Percentiles rank a stretch among this genome's conserved stretches.
phyloP scores from a whole-genome alignment of 2,797 vertebrate species.

The Otolemur crassicaudatus region DNA sequence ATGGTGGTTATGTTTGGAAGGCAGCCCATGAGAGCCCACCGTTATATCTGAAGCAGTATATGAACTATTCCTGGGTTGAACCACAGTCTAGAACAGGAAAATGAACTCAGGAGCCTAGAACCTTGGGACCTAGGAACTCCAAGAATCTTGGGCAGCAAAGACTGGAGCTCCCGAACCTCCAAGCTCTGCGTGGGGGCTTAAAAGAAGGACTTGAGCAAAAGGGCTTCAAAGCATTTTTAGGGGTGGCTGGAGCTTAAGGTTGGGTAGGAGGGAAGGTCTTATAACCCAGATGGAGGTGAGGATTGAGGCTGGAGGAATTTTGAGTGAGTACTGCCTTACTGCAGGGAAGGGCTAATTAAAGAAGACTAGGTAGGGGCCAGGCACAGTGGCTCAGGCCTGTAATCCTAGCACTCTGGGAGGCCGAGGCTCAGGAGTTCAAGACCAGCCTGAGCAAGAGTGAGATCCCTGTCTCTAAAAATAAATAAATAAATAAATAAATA shows the following conservation, averaged over 20 bases:
- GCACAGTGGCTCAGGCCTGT: too few relatives aligned
- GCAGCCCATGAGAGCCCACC: not conserved
- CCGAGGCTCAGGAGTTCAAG: too few relatives aligned
- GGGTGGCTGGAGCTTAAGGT: not conserved
- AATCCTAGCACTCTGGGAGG: too few relatives aligned
- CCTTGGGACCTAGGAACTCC: not conserved
- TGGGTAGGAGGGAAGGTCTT: not conserved
- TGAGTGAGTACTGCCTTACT: not conserved
- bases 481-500: too few relatives aligned
- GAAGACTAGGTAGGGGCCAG: not conserved
- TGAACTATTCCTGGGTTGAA: not conserved
- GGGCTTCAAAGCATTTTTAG: not conserved
- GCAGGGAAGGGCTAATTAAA: not conserved
- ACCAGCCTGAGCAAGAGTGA: too few relatives aligned
- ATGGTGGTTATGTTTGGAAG: not conserved
- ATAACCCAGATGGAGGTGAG: not conserved
- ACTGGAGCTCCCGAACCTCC: not conserved
- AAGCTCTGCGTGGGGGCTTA: not conserved
- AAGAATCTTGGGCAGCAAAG: not conserved
- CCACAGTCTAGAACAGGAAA: not conserved
- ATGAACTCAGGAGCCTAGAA: not conserved
- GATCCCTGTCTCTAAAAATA: too few relatives aligned
- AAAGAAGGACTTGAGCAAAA: not conserved
- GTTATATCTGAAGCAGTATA: not conserved
- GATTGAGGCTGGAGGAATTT: not conserved